Percentiles rank a stretch among this genome's conserved stretches.
Evolutionary conservation across 2,113 vertebrate species (phyloP).

Genomic region (Morone saxatilis): DNA sequence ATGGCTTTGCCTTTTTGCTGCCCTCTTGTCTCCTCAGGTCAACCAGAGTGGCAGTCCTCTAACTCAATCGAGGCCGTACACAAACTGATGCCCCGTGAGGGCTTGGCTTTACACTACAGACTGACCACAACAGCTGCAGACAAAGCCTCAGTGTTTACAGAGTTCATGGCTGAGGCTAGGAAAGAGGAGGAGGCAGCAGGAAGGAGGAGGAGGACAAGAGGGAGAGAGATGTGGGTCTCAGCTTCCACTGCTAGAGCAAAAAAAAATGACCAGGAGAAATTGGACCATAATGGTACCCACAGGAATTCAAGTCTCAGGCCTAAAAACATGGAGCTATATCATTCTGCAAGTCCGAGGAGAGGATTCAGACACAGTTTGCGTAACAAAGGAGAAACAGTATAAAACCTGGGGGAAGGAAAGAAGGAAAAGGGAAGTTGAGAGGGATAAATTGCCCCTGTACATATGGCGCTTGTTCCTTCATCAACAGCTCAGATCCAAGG

Average conservation of each 20-base stretch:
- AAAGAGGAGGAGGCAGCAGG: constrained; percentile 52
- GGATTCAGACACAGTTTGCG: constrained; percentile 25
- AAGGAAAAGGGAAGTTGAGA: background rate
- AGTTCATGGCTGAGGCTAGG: constrained; percentile 43
- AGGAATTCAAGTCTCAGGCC: constrained; percentile 58
- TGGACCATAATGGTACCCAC: constrained; percentile 58
- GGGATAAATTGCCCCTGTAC: constrained; percentile 27
- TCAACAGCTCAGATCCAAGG: constrained; percentile 19
- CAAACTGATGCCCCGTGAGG: constrained; percentile 32
- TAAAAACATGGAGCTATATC: constrained; percentile 48
- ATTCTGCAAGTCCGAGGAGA: constrained; percentile 35
- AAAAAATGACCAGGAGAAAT: constrained; percentile 58
- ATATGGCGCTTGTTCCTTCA: constrained; percentile 23
- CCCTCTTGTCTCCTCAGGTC: constrained; percentile 46
- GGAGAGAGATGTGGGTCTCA: constrained; percentile 32
- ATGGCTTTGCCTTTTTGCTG: constrained; percentile 8
- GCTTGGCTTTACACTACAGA: constrained; percentile 26
- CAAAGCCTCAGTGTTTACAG: constrained; percentile 65
- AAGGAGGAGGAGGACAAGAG: constrained; percentile 39
- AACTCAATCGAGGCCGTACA: constrained; percentile 20
- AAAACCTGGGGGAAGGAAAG: constrained; percentile 7
- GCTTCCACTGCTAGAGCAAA: constrained; percentile 46
- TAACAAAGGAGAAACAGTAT: constrained; percentile 21
- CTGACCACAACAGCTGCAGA: constrained; percentile 65
- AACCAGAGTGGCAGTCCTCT: constrained; percentile 38